Percentiles rank a stretch among this genome's conserved stretches.
Evolutionary conservation across 2,113 vertebrate species (phyloP).

Genomic region (Notarius lentiginosus): DNA sequence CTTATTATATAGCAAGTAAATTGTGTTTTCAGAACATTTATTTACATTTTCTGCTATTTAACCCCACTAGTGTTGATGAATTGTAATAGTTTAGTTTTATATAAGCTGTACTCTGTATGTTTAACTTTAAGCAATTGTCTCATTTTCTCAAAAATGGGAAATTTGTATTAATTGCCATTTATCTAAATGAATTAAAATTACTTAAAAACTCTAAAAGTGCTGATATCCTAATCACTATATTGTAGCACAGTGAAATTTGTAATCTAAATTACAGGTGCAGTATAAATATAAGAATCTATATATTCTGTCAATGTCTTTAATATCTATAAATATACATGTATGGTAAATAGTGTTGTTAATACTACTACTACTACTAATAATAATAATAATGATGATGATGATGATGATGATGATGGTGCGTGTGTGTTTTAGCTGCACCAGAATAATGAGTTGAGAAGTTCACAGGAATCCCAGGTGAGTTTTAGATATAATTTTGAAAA

Average conservation of each 20-base stretch:
- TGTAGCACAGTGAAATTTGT: neutral
- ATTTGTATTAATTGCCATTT: neutral
- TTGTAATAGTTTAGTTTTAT: neutral
- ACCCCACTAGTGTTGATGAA: neutral
- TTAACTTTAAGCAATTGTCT: neutral
- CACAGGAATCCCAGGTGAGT: slow-evolving; percentile 3
- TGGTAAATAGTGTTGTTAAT: neutral
- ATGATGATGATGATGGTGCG: neutral
- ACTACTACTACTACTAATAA: neutral
- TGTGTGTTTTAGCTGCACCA: slow-evolving; percentile 19
- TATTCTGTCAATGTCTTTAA: neutral
- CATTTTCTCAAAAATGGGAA: neutral
- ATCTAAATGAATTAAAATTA: neutral
- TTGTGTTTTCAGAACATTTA: neutral
- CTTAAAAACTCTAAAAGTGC: neutral
- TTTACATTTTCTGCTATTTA: neutral
- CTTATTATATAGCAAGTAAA: neutral
- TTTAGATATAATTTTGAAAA: neutral
- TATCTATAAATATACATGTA: neutral
- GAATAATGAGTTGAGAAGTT: neutral
- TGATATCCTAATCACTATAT: neutral
- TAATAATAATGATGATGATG: neutral
- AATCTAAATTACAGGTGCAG: neutral
- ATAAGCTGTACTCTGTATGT: neutral
- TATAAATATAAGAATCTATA: neutral